A percentile compares a stretch with the other conserved stretches of the same genome.
Evolutionary conservation across 37 sponge, comb jelly and placozoan genomes (phyloP).

Genomic region (Spongilla lacustris): DNA sequence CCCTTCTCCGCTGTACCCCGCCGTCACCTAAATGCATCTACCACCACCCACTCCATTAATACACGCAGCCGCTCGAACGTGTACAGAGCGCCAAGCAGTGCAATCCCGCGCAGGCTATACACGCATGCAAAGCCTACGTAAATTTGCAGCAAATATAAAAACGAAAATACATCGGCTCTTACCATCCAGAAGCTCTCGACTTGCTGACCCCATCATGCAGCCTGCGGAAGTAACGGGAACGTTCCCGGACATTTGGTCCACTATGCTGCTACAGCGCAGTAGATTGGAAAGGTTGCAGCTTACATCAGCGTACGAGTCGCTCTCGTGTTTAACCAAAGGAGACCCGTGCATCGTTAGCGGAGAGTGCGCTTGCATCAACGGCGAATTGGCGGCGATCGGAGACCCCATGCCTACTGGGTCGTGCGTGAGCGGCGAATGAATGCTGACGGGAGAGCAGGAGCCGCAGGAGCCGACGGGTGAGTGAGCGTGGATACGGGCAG

Average conservation of each 20-base stretch:
- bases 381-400: slow-evolving; percentile 39
- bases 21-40: background rate
- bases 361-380: slow-evolving; percentile 43
- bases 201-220: slow-evolving; percentile 22
- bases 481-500: slow-evolving; percentile 26
- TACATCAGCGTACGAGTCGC: background rate
- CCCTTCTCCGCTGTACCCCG: background rate
- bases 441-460: slow-evolving; percentile 38
- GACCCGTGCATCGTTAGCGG: slow-evolving; percentile 24
- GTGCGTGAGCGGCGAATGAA: slow-evolving; percentile 47
- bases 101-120: no score
- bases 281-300: slow-evolving; percentile 14
- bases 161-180: no score
- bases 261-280: background rate
- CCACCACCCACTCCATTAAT: background rate
- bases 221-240: background rate
- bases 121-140: no score
- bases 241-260: background rate
- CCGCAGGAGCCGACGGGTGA: slow-evolving; percentile 47
- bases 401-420: slow-evolving; percentile 33
- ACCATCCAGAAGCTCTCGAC: slow-evolving; percentile 61
- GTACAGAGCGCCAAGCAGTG: no score
- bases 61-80: background rate
- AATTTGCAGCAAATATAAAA: no score
- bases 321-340: background rate